phyloP scores from a whole-genome alignment of 2,888 invertebrate genomes.

The Caenorhabditis sp. region DNA sequence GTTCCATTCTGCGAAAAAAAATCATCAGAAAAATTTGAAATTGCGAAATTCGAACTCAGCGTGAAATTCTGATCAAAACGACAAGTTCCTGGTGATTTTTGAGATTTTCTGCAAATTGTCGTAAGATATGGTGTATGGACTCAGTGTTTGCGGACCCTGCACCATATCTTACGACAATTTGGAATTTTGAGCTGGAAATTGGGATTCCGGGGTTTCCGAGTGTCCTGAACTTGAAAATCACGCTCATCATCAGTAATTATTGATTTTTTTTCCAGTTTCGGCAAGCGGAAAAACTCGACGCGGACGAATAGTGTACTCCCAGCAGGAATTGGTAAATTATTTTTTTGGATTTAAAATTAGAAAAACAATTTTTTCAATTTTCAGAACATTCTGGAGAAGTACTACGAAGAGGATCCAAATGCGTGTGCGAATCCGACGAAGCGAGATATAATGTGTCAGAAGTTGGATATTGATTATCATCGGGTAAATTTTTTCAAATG shows the following conservation, averaged over 20 bases:
- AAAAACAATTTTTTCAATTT: neutral
- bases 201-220: too few relatives aligned
- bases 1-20: too few relatives aligned
- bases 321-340: conserved; percentile 53
- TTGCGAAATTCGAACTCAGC: too few relatives aligned
- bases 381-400: conserved; percentile 65
- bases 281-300: conserved; percentile 60
- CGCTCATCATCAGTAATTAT: too few relatives aligned
- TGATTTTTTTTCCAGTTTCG: conserved; percentile 39
- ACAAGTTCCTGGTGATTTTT: too few relatives aligned
- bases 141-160: too few relatives aligned
- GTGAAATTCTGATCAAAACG: neutral
- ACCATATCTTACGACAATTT: too few relatives aligned
- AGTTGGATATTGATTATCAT: conserved; percentile 65
- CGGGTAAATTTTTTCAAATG: conserved; percentile 48
- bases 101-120: too few relatives aligned
- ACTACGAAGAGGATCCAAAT: conserved; percentile 68
- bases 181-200: neutral
- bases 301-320: conserved; percentile 67
- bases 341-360: neutral
- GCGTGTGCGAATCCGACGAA: conserved; percentile 72
- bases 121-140: too few relatives aligned
- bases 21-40: too few relatives aligned
- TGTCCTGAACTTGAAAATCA: too few relatives aligned
- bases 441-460: conserved; percentile 56